These are phyloP conservation scores for Spea bombifrons DNA, from an alignment of 2,113 vertebrate genomes.

Conservation along the genomic window DNA sequence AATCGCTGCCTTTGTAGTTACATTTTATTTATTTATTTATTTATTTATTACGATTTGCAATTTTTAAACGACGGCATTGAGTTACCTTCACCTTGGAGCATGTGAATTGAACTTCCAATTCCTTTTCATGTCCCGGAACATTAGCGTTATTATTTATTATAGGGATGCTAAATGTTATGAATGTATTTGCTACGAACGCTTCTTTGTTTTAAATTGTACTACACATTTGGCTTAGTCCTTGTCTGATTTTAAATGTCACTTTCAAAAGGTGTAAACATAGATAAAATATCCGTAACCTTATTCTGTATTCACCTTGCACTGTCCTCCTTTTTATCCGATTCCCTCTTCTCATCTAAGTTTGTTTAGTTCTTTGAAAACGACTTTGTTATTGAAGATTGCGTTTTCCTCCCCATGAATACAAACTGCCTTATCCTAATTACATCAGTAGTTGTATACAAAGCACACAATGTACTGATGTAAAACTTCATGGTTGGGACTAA, in stretches of 20 bases:
- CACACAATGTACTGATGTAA: conserved; percentile 14
- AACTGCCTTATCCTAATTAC: conserved; percentile 13
- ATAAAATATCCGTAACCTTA: neutral
- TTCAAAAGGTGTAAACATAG: neutral
- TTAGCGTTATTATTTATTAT: too few species aligned
- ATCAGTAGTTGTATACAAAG: conserved; percentile 22
- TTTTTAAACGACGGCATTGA: too few species aligned
- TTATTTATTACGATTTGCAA: too few species aligned
- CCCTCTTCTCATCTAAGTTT: conserved; percentile 20
- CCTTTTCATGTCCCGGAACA: too few species aligned
- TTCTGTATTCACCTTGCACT: neutral
- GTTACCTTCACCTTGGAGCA: too few species aligned
- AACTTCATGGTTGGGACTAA: conserved; percentile 6
- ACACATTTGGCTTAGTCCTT: neutral
- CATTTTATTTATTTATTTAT: too few species aligned
- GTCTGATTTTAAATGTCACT: conserved; percentile 18
- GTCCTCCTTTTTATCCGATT: neutral
- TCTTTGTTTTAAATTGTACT: neutral
- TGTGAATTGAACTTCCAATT: too few species aligned
- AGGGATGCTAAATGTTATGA: too few species aligned
- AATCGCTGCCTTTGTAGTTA: too few species aligned
- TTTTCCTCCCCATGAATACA: neutral
- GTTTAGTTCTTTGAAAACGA: conserved; percentile 25
- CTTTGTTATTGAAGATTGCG: conserved; percentile 13
- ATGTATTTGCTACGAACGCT: too few species aligned